Evolutionary conservation across 2,113 vertebrate species (phyloP), one percentile per base, ranked within the genome.

Genomic region (Hemibagrus wyckioides): DNA sequence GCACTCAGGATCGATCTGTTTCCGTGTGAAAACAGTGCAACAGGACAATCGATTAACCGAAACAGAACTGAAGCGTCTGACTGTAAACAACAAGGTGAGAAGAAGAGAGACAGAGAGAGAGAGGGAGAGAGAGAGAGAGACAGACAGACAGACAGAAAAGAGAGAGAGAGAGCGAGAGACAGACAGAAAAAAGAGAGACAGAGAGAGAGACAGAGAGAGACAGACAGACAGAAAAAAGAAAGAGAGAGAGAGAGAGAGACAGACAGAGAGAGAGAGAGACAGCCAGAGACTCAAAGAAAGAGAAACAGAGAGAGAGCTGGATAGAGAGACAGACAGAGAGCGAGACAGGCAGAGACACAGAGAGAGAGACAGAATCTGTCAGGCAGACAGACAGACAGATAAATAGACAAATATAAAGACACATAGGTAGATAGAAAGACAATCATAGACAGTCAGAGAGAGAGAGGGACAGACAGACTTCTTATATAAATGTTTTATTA

Each of bases 1-100:
- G 50, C 76, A 54, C 48, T 54, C 48, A 79, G n/a, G 28, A 83
- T 83, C 52, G 61, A 83, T 83, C 59, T 52, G 76, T n/a, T 67
- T 50, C 61, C 30, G 9, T 63, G 59, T 65, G 81, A 50, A 83
- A 83, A 50, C 67, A 67, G 41, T 83, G 39, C 80, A 67, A 83
- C 59, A 67, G 44, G 39, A 83, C 81, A 17, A 83, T 83, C 81
- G 81, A 83, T 83, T 82, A 83, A 4, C 59, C 19, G 9, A 83
- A 41, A 48, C 59, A 21, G 15, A 21, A 11, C 21, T 19, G 25
- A 67, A 48, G 33, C 28, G 48, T 81, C 79, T 57, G 79, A 54
- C 50, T 80, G 76, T 30, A 39, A 59, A 59, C 59, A 52, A 63
- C 15, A 33, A 30, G n/a, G 52, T 4, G 5, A 28, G 19, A 4